Base-by-base conservation (phyloP, 2,888 invertebrate species). In the Campaea margaritaria region DNA sequence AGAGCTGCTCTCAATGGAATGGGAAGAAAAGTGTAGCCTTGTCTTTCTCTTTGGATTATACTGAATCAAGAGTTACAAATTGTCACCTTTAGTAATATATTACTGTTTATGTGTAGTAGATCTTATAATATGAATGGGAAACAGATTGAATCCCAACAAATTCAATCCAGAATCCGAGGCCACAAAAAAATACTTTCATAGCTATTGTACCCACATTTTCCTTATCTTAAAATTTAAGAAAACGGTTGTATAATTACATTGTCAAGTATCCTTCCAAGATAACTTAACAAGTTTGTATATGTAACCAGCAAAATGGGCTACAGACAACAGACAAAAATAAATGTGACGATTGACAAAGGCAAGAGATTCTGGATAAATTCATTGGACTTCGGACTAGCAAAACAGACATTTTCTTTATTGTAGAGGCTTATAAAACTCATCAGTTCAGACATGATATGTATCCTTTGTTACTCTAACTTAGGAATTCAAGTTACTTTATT, bases 311-410 rank as follows among this genome's bases (percentile, higher is more conserved):
- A 21, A 21, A 21, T 21, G 2, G 5, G 21, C n/a, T n/a, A n/a
- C n/a, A n/a, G n/a, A n/a, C n/a, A 21, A 21, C 21, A 21, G 2
- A 3, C 5, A 21, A 3, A 21, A 21, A 21, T 21, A 21, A 21
- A 21, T 21, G 21, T 21, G 21, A 21, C 21, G 3, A n/a, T 31
- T 9, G 7, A 31, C 8, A 31, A 31, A 31, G 0, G 14, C 42
- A 16, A 16, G 5, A 21, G 27, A 46, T 38, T 45, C 39, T 46
- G 41, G 31, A 34, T 46, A 46, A 41, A 46, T 54, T 54, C 53
- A 31, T 46, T 54, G 53, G 41, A 31, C 0, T 31, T 31, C 31
- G 1, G 4, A 31, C 31, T 31, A 31, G 1, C 31, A 8, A 15
- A 42, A 42, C 14, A 9, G 16, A 16, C 42, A 16, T 16, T 34